Base-by-base conservation (phyloP, 1,140 invertebrate genomes). In the Atopsyche davidsoni region DNA sequence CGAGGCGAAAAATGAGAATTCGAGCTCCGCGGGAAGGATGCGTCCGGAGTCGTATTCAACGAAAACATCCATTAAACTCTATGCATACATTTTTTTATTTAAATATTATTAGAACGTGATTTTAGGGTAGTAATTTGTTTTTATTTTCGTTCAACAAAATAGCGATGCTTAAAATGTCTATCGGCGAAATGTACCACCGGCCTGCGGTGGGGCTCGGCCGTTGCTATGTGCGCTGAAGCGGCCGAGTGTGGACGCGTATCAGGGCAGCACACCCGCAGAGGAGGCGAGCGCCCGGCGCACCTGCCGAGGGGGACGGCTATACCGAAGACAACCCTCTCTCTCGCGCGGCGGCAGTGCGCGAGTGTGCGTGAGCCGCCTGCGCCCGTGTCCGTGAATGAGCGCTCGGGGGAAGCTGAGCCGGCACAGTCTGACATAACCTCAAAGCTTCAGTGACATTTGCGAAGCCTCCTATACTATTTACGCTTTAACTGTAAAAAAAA, bases 161-260 rank as follows among this genome's bases (percentile, higher is more conserved):
- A 9, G 35, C 35, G 7, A 38, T 9, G 4, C 6, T 13, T 7
- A 9, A 13, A 6, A 9, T 28, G 7, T 28, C 13, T 28, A 28
- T 28, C 13, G 13, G 7, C 7, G 7, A 28, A 13, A 13, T 9
- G 25, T 9, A 28, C 13, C 13, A 9, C 13, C 13, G 13, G 35
- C 6, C 35, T 6, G n/a, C n/a, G n/a, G n/a, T n/a, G n/a, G n/a
- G n/a, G n/a, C n/a, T n/a, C n/a, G n/a, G n/a, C 19, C n/a, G 22
- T 35, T 38, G 45, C 51, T 38, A 43, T 42, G 51, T 41, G 45
- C 44, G 35, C 25, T 24, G 50, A 47, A 49, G 55, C 55, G 50
- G 47, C 46, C 50, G 55, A 57, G 50, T 57, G 55, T 51, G 50
- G 55, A 57, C 50, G 55, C 35, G 23, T 13, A 35, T 40, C 42